Conservation (phyloP, 2,113 vertebrate species). For the Toxostoma redivivum region DNA sequence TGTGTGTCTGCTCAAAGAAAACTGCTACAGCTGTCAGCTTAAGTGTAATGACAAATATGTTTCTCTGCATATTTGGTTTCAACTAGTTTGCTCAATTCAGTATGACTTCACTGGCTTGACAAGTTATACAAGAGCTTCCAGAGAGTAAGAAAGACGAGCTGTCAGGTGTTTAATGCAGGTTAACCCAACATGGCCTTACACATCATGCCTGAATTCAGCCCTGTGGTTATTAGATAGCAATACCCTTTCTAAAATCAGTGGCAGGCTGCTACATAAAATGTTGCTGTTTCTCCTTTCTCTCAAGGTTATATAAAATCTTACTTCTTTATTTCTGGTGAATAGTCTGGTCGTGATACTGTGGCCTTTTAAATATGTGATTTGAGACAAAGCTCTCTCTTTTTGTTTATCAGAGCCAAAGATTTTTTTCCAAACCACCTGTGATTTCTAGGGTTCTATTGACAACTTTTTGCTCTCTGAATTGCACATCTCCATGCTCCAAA, state of each 20-base stretch:
- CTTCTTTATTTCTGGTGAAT: background rate
- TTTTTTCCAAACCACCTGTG: background rate
- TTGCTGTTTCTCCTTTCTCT: background rate
- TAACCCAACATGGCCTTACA: background rate
- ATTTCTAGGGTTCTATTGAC: background rate
- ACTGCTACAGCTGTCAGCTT: slow-evolving; percentile 41
- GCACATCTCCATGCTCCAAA: background rate
- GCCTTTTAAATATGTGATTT: background rate
- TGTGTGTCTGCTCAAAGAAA: slow-evolving; percentile 10
- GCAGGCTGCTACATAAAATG: background rate
- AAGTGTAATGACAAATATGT: slow-evolving; percentile 42
- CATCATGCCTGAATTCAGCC: background rate
- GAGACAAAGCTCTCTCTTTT: background rate
- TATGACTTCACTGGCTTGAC: background rate
- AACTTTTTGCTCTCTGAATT: background rate
- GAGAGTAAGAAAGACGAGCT: background rate
- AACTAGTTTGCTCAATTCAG: slow-evolving; percentile 1
- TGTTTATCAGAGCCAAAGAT: background rate
- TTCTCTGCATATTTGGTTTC: slow-evolving; percentile 46
- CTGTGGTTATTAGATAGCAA: background rate
- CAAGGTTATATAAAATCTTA: background rate
- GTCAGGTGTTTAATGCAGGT: background rate
- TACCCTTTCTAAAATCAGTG: background rate
- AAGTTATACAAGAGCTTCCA: slow-evolving; percentile 27
- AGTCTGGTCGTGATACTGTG: background rate